Evolutionary conservation across 1,140 invertebrate species (phyloP).

Genomic region (Heterodera carotae): DNA sequence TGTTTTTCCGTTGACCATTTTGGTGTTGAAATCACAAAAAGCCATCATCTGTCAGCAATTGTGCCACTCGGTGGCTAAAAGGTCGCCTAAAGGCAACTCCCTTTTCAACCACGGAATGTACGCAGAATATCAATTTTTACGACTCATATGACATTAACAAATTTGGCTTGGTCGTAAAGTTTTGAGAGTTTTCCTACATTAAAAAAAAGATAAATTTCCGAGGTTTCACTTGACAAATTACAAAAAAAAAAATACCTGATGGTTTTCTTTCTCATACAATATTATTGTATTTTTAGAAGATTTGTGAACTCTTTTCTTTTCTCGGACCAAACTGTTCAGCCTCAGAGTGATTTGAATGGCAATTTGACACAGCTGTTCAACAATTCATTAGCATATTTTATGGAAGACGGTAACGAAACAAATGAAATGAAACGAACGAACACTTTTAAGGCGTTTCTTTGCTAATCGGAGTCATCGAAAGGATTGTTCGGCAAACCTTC

Average conservation of each 20-base stretch:
- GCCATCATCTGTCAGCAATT: conserved; percentile 54
- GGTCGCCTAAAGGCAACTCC: neutral
- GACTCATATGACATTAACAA: no score
- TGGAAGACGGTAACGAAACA: conserved; percentile 36
- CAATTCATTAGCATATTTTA: conserved; percentile 52
- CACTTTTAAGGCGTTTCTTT: conserved; percentile 35
- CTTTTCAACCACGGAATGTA: conserved; percentile 15
- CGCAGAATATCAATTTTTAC: no score
- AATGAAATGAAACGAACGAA: neutral
- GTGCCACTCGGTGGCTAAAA: conserved; percentile 17
- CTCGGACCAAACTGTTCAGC: conserved; percentile 28
- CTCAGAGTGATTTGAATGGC: conserved; percentile 32
- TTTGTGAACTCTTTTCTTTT: neutral
- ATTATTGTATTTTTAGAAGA: no score
- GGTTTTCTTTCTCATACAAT: no score
- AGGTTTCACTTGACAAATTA: conserved; percentile 31
- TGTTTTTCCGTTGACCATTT: conserved; percentile 45
- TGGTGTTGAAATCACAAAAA: conserved; percentile 55
- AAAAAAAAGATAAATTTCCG: no score
- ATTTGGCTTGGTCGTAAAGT: no score
- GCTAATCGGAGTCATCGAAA: conserved; percentile 45
- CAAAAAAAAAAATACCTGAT: no score
- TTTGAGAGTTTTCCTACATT: no score
- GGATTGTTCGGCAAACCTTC: conserved; percentile 30
- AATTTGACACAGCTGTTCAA: conserved; percentile 46